Conservation (phyloP, 2,797 vertebrate species). For the Gambelia wislizenii region DNA sequence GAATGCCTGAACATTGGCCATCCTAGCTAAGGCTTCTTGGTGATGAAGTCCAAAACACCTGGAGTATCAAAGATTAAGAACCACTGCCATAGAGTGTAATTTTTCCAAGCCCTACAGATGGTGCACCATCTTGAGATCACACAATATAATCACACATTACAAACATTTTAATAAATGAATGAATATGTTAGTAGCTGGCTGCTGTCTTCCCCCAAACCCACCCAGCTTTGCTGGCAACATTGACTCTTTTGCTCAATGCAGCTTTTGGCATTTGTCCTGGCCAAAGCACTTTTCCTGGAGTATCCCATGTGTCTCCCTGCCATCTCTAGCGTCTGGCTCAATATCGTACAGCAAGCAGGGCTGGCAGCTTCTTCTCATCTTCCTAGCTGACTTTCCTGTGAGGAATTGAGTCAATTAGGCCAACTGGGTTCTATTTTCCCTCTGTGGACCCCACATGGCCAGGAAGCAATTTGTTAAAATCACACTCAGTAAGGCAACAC, state of each 20-base stretch:
- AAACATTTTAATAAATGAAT: no score
- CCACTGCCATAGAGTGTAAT: no score
- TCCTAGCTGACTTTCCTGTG: neutral
- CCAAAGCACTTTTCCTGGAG: neutral
- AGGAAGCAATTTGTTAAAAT: slow-evolving; percentile 53
- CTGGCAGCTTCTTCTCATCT: neutral
- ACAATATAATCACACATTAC: no score
- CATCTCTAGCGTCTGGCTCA: neutral
- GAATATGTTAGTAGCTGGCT: no score
- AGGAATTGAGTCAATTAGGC: slow-evolving; percentile 2
- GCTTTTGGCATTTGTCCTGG: neutral
- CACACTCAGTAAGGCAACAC: slow-evolving; percentile 8
- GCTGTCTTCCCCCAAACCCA: neutral
- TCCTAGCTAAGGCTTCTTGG: no score
- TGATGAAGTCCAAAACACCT: no score
- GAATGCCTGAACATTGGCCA: no score
- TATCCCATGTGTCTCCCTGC: neutral
- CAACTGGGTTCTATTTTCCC: neutral
- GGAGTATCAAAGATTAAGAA: no score
- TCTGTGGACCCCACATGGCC: neutral
- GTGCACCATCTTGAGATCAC: no score
- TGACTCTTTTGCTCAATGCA: neutral
- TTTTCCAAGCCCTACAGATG: no score
- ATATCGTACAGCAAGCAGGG: neutral
- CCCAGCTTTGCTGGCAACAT: neutral